These are phyloP conservation scores for Phytoseiulus persimilis DNA, from an alignment of 2,888 invertebrate species.

Conservation along the genomic window DNA sequence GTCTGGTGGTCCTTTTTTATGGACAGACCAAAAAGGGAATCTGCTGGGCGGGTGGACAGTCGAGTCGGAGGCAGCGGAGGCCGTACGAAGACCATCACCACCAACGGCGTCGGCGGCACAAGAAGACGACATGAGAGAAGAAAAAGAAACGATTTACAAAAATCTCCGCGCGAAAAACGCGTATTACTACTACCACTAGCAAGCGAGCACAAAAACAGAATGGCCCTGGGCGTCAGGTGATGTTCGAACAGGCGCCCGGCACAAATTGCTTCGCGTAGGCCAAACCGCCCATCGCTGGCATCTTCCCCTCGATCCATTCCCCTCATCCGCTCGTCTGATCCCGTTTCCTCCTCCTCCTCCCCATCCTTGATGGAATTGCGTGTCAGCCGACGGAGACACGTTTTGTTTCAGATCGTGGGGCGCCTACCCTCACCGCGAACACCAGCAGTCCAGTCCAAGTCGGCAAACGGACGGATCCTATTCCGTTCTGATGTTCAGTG, in stretches of 20 bases:
- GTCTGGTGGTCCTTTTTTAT: background rate
- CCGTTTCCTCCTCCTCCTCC: background rate
- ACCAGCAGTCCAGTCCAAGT: too few relatives aligned
- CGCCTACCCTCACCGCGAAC: too few relatives aligned
- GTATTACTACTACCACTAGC: background rate
- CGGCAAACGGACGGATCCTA: too few relatives aligned
- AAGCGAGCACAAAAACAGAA: background rate
- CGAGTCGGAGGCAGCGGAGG: background rate
- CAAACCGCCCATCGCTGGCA: background rate
- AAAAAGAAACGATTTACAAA: slow-evolving; percentile 5
- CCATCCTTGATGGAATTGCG: too few relatives aligned
- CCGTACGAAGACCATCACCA: background rate
- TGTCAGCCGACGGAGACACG: too few relatives aligned
- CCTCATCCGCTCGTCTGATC: background rate
- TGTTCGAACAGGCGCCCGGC: background rate
- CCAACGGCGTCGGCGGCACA: background rate
- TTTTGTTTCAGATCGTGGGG: too few relatives aligned
- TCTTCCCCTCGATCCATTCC: background rate
- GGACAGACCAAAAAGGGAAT: background rate
- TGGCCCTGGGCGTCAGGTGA: slow-evolving; percentile 5
- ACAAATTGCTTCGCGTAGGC: slow-evolving; percentile 5
- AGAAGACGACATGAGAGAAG: background rate
- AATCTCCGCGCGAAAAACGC: background rate
- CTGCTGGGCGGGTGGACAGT: background rate
- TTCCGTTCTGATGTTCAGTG: too few relatives aligned